Conservation (phyloP, 64 coral and sea anemone species). For the Pocillopora damicornis region DNA sequence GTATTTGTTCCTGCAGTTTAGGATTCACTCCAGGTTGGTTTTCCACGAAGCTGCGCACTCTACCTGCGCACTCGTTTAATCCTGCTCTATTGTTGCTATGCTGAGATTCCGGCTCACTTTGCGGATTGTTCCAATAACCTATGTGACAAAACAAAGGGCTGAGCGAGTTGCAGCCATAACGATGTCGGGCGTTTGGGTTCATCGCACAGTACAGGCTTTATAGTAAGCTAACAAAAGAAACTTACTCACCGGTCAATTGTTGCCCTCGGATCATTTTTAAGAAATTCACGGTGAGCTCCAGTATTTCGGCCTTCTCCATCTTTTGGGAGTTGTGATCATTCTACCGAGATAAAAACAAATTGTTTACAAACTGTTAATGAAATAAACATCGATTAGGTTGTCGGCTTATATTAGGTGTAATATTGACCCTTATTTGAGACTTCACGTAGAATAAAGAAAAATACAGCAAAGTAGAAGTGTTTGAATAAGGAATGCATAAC, state of each 20-base stretch:
- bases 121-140: slow-evolving; percentile 15
- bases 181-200: too few relatives aligned
- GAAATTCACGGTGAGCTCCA: slow-evolving; percentile 83
- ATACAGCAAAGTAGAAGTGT: background rate
- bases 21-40: slow-evolving; percentile 4
- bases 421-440: background rate
- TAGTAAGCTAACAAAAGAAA: background rate
- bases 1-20: slow-evolving; percentile 23
- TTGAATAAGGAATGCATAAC: background rate
- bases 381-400: background rate
- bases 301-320: slow-evolving; percentile 95
- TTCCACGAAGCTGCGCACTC: slow-evolving; percentile 25
- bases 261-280: slow-evolving; percentile 60
- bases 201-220: too few relatives aligned
- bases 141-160: background rate
- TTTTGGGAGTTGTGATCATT: slow-evolving; percentile 82
- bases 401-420: background rate
- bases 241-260: slow-evolving; percentile 1
- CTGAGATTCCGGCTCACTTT: background rate
- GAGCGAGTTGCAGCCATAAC: too few relatives aligned
- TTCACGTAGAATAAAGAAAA: too few relatives aligned
- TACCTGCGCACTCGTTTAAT: slow-evolving; percentile 16
- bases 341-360: slow-evolving; percentile 19
- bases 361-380: slow-evolving; percentile 5
- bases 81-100: slow-evolving; percentile 8